Conservation (phyloP, 2,113 vertebrate genomes). For the Polypterus bichir region DNA sequence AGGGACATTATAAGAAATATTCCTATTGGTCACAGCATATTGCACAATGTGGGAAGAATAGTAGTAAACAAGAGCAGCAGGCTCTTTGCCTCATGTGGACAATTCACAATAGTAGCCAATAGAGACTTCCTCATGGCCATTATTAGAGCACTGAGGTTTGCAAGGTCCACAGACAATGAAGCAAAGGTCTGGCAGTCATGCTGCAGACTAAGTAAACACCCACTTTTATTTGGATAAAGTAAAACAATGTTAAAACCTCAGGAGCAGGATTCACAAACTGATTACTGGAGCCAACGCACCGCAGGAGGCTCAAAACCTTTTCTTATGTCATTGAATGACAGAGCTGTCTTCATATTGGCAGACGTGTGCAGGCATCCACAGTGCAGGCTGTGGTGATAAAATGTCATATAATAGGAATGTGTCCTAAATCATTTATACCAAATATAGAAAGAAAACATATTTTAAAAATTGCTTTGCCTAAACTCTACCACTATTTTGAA, state of each 20-base stretch:
- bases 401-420: no score
- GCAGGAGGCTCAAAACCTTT: neutral
- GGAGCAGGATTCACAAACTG: neutral
- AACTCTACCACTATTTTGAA: no score
- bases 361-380: neutral
- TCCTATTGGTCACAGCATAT: conserved; percentile 3
- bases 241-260: neutral
- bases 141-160: neutral
- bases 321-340: neutral
- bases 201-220: neutral
- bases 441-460: no score
- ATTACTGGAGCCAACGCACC: neutral
- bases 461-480: no score
- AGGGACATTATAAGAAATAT: conserved; percentile 1
- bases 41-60: neutral
- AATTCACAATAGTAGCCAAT: neutral
- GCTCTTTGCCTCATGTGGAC: neutral
- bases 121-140: neutral
- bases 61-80: conserved; percentile 1
- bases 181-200: neutral
- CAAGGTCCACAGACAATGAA: neutral
- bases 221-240: neutral
- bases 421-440: no score
- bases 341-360: neutral
- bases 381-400: no score